These are phyloP conservation scores for Sinohyriopsis cumingii DNA, from an alignment of 2,888 invertebrate species.

Conservation along the genomic window DNA sequence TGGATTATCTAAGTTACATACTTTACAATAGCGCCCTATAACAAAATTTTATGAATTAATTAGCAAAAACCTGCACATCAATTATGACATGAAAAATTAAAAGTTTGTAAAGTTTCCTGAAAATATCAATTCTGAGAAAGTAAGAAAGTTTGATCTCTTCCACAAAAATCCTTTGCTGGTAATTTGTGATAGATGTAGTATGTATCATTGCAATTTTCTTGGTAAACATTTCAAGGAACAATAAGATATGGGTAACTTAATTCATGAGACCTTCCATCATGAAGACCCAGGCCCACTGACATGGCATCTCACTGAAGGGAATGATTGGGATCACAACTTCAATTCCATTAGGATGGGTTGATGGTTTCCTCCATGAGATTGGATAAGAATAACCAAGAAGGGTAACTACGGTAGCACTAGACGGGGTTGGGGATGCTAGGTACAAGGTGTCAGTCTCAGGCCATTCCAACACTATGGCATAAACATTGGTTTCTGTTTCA, in stretches of 20 bases:
- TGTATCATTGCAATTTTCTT: too few species aligned
- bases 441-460: slow-evolving; percentile 77
- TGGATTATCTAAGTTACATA: too few species aligned
- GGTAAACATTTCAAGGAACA: too few species aligned
- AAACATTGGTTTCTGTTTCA: slow-evolving; percentile 72
- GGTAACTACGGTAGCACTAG: slow-evolving; percentile 69
- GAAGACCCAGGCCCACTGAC: slow-evolving; percentile 66
- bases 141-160: too few species aligned
- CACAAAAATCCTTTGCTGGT: too few species aligned
- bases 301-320: slow-evolving; percentile 53
- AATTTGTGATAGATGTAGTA: too few species aligned
- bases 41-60: too few species aligned
- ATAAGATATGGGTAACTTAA: neutral
- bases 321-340: slow-evolving; percentile 57
- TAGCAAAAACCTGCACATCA: too few species aligned
- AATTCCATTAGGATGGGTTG: slow-evolving; percentile 43
- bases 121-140: too few species aligned
- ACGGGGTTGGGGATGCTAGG: slow-evolving; percentile 73
- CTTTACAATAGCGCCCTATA: too few species aligned
- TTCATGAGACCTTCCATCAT: slow-evolving; percentile 54
- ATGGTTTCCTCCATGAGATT: slow-evolving; percentile 35
- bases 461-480: slow-evolving; percentile 82
- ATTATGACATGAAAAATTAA: too few species aligned
- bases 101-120: too few species aligned
- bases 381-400: slow-evolving; percentile 74